Conservation (phyloP, 2,797 vertebrate species). For the Smutsia gigantea region DNA sequence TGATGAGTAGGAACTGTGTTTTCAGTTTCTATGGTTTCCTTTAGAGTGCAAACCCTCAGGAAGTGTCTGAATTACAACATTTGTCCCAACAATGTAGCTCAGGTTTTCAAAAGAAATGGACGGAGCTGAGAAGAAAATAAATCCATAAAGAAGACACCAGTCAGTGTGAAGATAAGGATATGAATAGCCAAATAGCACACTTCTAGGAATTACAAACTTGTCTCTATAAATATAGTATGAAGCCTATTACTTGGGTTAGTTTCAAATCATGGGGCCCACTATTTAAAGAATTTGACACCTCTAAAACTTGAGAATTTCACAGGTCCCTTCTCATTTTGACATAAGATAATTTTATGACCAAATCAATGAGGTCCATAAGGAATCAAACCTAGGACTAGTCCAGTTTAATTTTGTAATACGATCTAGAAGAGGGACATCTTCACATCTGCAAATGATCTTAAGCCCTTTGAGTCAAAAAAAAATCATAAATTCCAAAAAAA, state of each 20-base stretch:
- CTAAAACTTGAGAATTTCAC: conserved; percentile 39
- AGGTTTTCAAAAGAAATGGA: conserved; percentile 15
- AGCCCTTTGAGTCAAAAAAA: background rate
- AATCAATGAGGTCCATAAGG: conserved; percentile 11
- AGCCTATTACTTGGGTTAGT: conserved; percentile 19
- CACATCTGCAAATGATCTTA: conserved; percentile 50
- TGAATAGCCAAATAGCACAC: conserved; percentile 6
- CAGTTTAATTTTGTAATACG: conserved; percentile 41
- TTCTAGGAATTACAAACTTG: conserved; percentile 45
- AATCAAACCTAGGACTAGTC: conserved; percentile 35
- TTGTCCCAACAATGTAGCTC: conserved; percentile 14
- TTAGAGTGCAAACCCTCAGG: conserved; percentile 39
- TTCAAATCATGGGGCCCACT: conserved; percentile 38
- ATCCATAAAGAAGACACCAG: background rate
- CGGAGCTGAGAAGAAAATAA: conserved; percentile 34
- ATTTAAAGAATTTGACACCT: conserved; percentile 53
- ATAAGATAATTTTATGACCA: conserved; percentile 53
- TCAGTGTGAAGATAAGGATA: conserved; percentile 1
- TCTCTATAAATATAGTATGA: conserved; percentile 52
- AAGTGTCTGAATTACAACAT: conserved; percentile 58
- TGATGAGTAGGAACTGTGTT: conserved; percentile 36
- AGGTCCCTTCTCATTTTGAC: conserved; percentile 47
- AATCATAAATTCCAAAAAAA: background rate
- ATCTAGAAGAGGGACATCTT: background rate
- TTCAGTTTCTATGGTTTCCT: conserved; percentile 7